Conservation (phyloP, 1,140 invertebrate genomes). For the Babylonia areolata region DNA sequence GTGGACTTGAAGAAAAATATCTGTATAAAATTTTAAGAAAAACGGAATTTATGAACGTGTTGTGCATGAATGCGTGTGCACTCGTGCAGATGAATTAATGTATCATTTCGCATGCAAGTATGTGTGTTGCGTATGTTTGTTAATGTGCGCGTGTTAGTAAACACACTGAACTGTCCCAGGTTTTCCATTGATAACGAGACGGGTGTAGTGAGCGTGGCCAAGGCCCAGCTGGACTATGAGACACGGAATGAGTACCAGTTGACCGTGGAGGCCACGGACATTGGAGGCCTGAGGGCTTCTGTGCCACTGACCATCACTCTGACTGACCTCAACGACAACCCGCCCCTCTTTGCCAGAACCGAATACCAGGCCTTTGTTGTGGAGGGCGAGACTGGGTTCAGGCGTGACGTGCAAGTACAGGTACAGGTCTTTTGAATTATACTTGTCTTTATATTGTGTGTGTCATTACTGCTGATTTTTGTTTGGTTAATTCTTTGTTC, state of each 20-base stretch:
- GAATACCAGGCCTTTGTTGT: constrained; percentile 15
- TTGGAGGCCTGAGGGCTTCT: constrained; percentile 79
- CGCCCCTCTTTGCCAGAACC: constrained; percentile 48
- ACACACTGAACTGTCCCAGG: not conserved
- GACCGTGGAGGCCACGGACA: constrained; percentile 92
- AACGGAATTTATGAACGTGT: not conserved
- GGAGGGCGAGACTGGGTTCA: not conserved
- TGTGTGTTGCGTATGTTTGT: not conserved
- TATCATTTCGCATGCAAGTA: not conserved
- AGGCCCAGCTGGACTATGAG: constrained; percentile 85
- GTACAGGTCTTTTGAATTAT: not conserved
- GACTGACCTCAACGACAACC: constrained; percentile 60
- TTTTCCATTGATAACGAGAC: constrained; percentile 33
- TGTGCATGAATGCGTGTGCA: constrained; percentile 20
- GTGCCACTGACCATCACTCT: constrained; percentile 54
- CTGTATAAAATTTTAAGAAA: not conserved
- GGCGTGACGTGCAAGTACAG: not conserved
- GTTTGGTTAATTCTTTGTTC: not conserved
- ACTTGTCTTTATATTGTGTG: too few species aligned
- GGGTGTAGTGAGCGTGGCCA: constrained; percentile 32
- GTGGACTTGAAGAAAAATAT: not conserved
- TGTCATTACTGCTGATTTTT: too few species aligned
- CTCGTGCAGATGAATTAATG: not conserved
- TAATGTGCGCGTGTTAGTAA: not conserved
- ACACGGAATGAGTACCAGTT: constrained; percentile 89